phyloP scores from a whole-genome alignment of 2,888 invertebrate species.

The Spatulosminthurus flaviceps region DNA sequence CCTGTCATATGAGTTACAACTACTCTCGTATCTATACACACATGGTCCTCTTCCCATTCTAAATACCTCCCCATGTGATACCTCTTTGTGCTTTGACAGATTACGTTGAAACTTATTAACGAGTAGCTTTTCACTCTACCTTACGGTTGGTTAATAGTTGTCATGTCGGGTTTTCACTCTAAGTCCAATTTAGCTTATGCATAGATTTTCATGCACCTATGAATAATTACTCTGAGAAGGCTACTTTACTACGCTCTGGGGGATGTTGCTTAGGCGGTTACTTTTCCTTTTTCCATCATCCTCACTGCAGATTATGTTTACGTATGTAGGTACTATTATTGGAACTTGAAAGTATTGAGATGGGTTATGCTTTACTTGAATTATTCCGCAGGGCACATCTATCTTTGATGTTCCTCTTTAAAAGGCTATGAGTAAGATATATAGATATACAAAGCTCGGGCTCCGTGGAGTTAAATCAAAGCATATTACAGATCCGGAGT shows the following conservation, averaged over 20 bases:
- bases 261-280: too few relatives aligned
- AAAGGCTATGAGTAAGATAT: not conserved
- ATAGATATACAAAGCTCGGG: not conserved
- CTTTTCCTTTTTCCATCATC: too few relatives aligned
- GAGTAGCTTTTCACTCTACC: not conserved
- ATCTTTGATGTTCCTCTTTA: not conserved
- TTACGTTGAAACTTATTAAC: not conserved
- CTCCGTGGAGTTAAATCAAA: too few relatives aligned
- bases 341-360: not conserved
- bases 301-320: too few relatives aligned
- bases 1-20: too few relatives aligned
- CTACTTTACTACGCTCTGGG: not conserved
- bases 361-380: not conserved
- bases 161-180: not conserved
- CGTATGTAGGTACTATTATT: too few relatives aligned
- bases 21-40: too few relatives aligned
- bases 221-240: not conserved
- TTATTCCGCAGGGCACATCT: not conserved
- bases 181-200: not conserved
- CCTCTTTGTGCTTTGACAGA: too few relatives aligned
- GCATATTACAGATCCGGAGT: too few relatives aligned
- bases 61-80: too few relatives aligned
- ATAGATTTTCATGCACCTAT: conserved; percentile 3
- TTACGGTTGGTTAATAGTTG: not conserved
- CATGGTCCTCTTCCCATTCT: too few relatives aligned